Evolutionary conservation across 2,797 vertebrate species (phyloP), one percentile per base, ranked within the genome.

Genomic region (Euthynnus affinis): DNA sequence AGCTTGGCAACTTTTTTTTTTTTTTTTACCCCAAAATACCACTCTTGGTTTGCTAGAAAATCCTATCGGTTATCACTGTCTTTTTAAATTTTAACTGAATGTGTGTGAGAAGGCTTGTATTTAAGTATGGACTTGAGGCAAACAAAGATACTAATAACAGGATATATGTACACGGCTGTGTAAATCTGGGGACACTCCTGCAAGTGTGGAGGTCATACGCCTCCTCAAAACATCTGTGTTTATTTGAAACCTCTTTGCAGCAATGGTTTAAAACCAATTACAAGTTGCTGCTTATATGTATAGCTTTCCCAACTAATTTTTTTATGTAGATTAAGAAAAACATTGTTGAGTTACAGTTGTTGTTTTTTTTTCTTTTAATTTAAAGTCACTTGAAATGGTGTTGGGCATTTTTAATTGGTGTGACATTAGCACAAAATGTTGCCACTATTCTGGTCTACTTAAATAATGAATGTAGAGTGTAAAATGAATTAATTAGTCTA

Each of bases 201-300:
- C 23, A 18, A 40, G 37, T 72, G 44, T 23, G 63, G 34, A 74
- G 55, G 73, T 60, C 71, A 79, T 32, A 66, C 9, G 46, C 44
- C 52, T 63, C 67, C 55, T 51, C 9, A 37, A 52, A 72, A 64
- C 64, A 74, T 55, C 61, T 25, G n/a, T 0, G 7, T 42, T 70
- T 74, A 71, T 78, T 80, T 73, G 60, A 55, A 73, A 80, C 14
- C 14, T 72, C 52, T 52, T 49, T 59, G 55, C 77, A 73, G 67
- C 34, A 70, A 49, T n/a, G 23, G 20, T 71, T 82, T 74, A 72
- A 72, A n/a, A 58, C 64, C 58, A 48, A 56, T 74, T 79, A 74
- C 76, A 78, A 73, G 29, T 15, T 58, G 42, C 15, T 56, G 25
- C 61, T 72, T 66, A 64, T 64, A 51, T 1, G 22, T 40, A 22